Evolutionary conservation across 2,888 invertebrate species (phyloP).

Genomic region (Lithophane ornitopus): DNA sequence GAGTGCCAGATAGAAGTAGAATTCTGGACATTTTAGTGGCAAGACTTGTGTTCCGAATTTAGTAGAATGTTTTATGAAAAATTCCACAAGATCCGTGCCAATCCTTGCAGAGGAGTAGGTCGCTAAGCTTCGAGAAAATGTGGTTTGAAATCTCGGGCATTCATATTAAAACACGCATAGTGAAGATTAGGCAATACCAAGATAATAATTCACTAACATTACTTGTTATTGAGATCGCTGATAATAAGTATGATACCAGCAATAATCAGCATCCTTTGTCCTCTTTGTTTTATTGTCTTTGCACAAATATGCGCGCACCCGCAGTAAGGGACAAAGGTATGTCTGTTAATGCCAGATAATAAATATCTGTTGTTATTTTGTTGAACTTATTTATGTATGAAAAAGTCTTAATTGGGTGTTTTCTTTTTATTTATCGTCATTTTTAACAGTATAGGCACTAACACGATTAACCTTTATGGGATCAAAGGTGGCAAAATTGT

Average conservation of each 20-base stretch:
- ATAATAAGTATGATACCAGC: conserved; percentile 16
- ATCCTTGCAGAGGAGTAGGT: background rate
- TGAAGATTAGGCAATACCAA: conserved; percentile 2
- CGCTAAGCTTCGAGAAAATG: background rate
- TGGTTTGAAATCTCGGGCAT: background rate
- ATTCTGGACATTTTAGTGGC: background rate
- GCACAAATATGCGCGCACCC: conserved; percentile 26
- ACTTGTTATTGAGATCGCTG: conserved; percentile 25
- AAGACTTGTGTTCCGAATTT: background rate
- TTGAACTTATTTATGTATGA: conserved; percentile 2
- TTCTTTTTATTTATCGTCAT: background rate
- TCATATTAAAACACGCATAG: conserved; percentile 1
- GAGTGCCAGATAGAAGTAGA: background rate
- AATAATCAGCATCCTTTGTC: conserved; percentile 38
- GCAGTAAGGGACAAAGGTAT: conserved; percentile 48
- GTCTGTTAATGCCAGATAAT: conserved; percentile 33
- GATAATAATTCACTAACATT: background rate
- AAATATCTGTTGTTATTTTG: conserved; percentile 38
- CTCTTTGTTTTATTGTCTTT: conserved; percentile 46
- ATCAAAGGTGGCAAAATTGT: conserved; percentile 7
- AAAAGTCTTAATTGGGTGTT: conserved; percentile 25
- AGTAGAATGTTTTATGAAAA: conserved; percentile 8
- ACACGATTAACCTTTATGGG: background rate
- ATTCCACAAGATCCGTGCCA: background rate
- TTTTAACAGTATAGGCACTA: conserved; percentile 17